Conservation (phyloP, 2,888 invertebrate species). For the Xiphydria camelus region DNA sequence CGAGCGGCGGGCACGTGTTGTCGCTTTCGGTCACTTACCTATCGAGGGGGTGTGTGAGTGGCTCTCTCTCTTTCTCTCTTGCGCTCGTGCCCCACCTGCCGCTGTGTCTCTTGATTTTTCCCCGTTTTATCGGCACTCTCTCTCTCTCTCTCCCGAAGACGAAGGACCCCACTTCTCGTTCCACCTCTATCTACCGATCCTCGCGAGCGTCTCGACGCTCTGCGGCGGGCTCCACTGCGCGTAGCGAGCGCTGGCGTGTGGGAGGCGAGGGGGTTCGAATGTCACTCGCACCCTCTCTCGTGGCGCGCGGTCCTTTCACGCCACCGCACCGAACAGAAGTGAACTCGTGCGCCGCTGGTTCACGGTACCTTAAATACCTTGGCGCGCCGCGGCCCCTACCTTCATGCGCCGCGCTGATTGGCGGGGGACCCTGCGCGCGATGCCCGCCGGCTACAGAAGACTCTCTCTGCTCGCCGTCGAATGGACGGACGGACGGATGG, state of each 20-base stretch:
- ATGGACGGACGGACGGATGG: constrained; percentile 5
- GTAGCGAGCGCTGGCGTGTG: neutral
- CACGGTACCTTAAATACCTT: constrained; percentile 66
- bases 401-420: constrained; percentile 61
- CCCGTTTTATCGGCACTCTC: no score
- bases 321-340: constrained; percentile 61
- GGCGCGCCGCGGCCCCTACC: constrained; percentile 63
- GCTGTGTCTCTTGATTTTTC: no score
- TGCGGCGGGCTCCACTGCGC: no score
- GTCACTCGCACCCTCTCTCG: constrained; percentile 13
- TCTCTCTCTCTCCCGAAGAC: no score
- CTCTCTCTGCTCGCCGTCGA: constrained; percentile 19
- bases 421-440: constrained; percentile 44
- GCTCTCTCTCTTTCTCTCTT: no score
- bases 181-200: no score
- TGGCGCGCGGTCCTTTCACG: constrained; percentile 30
- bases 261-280: neutral
- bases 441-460: constrained; percentile 35
- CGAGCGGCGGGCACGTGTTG: no score
- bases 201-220: no score
- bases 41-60: no score
- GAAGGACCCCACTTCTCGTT: no score
- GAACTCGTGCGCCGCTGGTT: constrained; percentile 65
- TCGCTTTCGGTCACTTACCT: no score
- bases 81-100: no score